These are phyloP conservation scores for Actinemys pallida DNA, from an alignment of 2,113 vertebrate genomes.

Conservation along the genomic window DNA sequence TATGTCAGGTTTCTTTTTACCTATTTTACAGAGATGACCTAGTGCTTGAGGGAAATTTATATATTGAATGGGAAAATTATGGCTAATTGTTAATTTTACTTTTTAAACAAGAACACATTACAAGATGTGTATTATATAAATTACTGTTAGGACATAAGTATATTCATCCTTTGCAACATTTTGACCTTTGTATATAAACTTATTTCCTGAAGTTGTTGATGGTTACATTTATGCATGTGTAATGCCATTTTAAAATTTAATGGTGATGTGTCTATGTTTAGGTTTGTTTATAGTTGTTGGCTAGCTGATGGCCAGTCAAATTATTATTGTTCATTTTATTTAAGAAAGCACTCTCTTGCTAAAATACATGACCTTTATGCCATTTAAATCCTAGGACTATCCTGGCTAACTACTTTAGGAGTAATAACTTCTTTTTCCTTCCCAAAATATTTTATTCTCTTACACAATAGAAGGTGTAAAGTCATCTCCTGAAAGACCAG, in stretches of 20 bases:
- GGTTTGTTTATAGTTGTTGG: neutral
- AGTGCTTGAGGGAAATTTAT: neutral
- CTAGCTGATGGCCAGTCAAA: neutral
- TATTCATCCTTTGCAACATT: neutral
- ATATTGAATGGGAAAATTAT: neutral
- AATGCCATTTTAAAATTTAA: neutral
- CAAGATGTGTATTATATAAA: neutral
- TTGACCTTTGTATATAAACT: neutral
- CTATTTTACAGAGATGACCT: neutral
- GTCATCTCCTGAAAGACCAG: constrained; percentile 67
- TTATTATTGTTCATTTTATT: neutral
- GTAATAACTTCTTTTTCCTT: constrained; percentile 55
- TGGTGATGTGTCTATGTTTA: neutral
- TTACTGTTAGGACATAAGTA: neutral
- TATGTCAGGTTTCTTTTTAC: neutral
- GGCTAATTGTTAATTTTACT: neutral
- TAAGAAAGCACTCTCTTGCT: neutral
- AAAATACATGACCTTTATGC: neutral
- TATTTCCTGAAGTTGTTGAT: neutral
- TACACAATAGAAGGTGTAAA: constrained; percentile 72
- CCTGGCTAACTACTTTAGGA: constrained; percentile 5
- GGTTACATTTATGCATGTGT: neutral
- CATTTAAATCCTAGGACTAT: neutral
- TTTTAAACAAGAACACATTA: neutral
- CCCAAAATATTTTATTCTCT: constrained; percentile 68